Conservation (phyloP, 2,888 invertebrate species). For the Lasiommata megera region DNA sequence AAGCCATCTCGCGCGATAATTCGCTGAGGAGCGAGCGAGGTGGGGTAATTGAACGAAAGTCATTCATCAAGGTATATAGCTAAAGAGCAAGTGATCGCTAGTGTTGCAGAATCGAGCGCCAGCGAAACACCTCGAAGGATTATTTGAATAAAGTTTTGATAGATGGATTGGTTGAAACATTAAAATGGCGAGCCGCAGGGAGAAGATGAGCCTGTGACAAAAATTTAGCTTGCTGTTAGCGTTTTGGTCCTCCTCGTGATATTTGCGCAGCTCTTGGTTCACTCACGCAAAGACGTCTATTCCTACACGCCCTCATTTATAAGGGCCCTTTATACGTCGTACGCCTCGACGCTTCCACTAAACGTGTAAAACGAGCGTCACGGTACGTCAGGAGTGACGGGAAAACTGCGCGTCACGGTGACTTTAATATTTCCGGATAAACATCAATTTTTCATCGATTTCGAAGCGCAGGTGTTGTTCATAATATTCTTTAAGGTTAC, state of each 20-base stretch:
- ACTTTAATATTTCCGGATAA: neutral
- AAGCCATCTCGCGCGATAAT: conserved; percentile 16
- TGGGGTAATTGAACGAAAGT: conserved; percentile 22
- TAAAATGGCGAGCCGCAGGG: too few species aligned
- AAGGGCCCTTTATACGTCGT: conserved; percentile 24
- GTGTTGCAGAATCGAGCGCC: too few species aligned
- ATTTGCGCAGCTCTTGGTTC: neutral
- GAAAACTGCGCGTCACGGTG: conserved; percentile 10
- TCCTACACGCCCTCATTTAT: conserved; percentile 20
- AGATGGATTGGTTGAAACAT: too few species aligned
- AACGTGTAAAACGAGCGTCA: conserved; percentile 28
- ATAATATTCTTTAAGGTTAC: too few species aligned
- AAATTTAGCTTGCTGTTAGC: too few species aligned
- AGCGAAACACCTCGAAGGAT: too few species aligned
- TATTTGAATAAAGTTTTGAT: too few species aligned
- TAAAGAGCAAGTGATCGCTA: neutral
- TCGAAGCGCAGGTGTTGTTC: neutral
- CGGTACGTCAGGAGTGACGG: conserved; percentile 21
- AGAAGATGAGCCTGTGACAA: too few species aligned
- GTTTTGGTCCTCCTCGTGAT: too few species aligned
- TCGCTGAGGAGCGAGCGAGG: conserved; percentile 16
- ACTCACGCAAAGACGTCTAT: conserved; percentile 18
- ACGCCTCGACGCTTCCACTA: conserved; percentile 35
- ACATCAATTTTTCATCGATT: neutral
- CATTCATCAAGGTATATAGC: conserved; percentile 17